Conservation (phyloP, 2,113 vertebrate genomes). For the Actinemys pallida region DNA sequence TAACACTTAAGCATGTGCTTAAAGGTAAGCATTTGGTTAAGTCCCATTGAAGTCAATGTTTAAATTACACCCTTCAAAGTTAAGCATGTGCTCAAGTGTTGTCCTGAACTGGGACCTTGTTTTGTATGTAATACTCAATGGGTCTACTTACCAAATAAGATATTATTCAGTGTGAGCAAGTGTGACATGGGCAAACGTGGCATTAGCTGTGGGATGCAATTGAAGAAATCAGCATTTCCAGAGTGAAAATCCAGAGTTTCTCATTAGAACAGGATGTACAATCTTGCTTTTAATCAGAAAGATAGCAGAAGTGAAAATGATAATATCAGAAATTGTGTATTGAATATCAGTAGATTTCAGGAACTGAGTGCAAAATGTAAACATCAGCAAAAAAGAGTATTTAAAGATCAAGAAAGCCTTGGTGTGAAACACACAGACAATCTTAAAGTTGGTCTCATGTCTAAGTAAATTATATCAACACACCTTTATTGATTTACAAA, state of each 20-base stretch:
- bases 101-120: background rate
- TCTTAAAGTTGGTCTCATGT: background rate
- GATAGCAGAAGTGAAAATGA: accelerated
- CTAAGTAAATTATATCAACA: constrained; percentile 26
- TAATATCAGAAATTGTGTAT: background rate
- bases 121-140: background rate
- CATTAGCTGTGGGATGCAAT: background rate
- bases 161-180: background rate
- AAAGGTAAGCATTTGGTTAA: background rate
- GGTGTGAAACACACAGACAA: background rate
- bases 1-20: background rate
- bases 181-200: background rate
- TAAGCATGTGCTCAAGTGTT: background rate
- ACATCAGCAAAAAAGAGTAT: background rate
- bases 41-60: background rate
- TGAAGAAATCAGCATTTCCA: background rate
- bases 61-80: background rate
- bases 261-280: background rate
- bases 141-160: background rate
- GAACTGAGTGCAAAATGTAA: background rate
- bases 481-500: constrained; percentile 32
- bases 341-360: background rate
- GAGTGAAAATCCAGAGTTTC: background rate
- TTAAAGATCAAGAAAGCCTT: background rate
- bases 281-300: background rate